Conservation (phyloP, 2,113 vertebrate genomes). For the Anser brachyrhynchus region DNA sequence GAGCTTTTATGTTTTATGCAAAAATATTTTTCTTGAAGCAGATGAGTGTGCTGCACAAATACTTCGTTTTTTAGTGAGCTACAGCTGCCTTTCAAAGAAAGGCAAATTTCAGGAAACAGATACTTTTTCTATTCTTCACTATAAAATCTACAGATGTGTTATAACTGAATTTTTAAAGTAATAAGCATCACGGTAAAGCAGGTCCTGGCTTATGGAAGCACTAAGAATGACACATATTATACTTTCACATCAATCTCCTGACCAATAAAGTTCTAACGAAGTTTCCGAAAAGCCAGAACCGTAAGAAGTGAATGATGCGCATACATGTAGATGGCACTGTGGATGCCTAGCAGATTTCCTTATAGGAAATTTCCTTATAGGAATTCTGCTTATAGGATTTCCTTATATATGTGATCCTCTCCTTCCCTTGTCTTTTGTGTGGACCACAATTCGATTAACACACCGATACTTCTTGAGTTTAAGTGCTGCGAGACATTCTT, state of each 20-base stretch:
- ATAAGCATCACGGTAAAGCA: accelerated
- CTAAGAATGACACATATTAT: not conserved
- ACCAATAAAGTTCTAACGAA: not conserved
- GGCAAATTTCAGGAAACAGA: not conserved
- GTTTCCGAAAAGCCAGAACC: not conserved
- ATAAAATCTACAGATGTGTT: not conserved
- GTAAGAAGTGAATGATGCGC: not conserved
- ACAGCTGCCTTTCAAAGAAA: not conserved
- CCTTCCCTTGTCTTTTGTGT: not conserved
- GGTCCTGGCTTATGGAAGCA: not conserved
- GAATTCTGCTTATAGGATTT: not conserved
- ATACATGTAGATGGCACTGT: too few relatives aligned
- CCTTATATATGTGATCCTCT: not conserved
- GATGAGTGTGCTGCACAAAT: not conserved
- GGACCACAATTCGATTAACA: not conserved
- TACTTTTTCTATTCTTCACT: not conserved
- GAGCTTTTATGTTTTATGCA: not conserved
- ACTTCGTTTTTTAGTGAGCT: not conserved
- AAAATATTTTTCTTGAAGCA: not conserved
- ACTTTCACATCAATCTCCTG: not conserved
- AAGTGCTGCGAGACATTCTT: not conserved
- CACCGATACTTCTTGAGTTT: not conserved
- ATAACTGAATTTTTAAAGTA: not conserved
- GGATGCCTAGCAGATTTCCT: not conserved
- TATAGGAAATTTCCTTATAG: not conserved